Evolutionary conservation across 53 echinoderm and acorn worm genomes (phyloP).

Genomic region (Echinarachnius parma): DNA sequence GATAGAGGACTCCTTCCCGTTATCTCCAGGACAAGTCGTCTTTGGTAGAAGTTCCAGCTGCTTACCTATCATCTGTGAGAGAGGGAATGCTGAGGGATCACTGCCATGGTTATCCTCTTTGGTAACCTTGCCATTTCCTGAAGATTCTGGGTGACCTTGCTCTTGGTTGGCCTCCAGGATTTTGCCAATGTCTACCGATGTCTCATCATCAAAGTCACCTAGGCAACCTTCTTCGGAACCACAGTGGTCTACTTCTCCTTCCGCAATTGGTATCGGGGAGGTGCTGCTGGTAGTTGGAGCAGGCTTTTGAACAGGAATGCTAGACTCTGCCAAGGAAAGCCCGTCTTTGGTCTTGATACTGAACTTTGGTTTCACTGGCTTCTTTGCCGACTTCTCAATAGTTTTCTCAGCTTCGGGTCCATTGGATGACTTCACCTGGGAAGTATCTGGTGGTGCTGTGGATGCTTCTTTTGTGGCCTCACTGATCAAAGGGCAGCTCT

Average conservation of each 20-base stretch:
- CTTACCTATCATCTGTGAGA: conserved; percentile 30
- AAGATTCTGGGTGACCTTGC: not conserved
- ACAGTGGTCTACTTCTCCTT: too few relatives aligned
- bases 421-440: not conserved
- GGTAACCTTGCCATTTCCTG: not conserved
- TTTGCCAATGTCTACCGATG: conserved; percentile 10
- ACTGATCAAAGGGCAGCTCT: not conserved
- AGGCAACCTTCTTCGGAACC: not conserved
- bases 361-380: conserved; percentile 26
- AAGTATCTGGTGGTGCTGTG: not conserved
- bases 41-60: conserved; percentile 23
- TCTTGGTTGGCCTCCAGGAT: conserved; percentile 36
- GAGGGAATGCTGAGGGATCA: conserved; percentile 15
- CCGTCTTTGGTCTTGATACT: conserved; percentile 43
- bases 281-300: not conserved
- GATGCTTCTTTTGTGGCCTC: not conserved
- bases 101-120: not conserved
- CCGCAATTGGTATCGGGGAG: not conserved
- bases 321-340: not conserved
- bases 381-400: conserved; percentile 4
- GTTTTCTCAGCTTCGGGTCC: not conserved
- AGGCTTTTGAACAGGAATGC: not conserved
- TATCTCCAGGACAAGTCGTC: not conserved
- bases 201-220: conserved; percentile 8
- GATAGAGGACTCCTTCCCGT: not conserved